Percentiles rank a stretch among this genome's conserved stretches.
Conservation (phyloP, 2,888 invertebrate genomes). For the Boloria selene region DNA sequence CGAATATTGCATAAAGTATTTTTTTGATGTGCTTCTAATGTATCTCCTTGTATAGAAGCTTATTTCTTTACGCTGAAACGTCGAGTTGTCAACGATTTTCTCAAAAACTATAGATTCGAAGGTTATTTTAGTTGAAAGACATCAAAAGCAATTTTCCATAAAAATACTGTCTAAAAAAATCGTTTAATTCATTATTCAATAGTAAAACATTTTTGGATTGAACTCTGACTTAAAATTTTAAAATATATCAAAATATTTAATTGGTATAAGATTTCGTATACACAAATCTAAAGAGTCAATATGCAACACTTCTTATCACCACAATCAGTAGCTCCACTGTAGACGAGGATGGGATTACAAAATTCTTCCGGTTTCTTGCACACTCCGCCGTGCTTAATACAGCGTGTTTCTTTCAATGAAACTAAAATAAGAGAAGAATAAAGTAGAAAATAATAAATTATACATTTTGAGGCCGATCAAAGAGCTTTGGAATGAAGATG, state of each 20-base stretch:
- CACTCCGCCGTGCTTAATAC: constrained; percentile 52
- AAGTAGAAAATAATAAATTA: not conserved
- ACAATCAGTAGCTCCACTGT: constrained; percentile 26
- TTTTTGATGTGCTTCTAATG: too few relatives aligned
- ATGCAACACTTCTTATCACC: constrained; percentile 27
- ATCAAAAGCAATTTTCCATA: too few relatives aligned
- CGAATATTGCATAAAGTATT: too few relatives aligned
- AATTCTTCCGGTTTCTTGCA: constrained; percentile 42
- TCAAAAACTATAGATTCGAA: too few relatives aligned
- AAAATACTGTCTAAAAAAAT: too few relatives aligned
- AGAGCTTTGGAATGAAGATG: not conserved
- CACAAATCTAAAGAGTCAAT: constrained; percentile 13
- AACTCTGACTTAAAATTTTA: not conserved
- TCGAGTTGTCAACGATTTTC: too few relatives aligned
- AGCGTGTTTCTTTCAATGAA: constrained; percentile 60
- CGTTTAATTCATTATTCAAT: too few relatives aligned
- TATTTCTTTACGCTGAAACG: too few relatives aligned
- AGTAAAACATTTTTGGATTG: too few relatives aligned
- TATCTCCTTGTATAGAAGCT: too few relatives aligned
- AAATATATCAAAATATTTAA: not conserved
- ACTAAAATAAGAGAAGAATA: constrained; percentile 47
- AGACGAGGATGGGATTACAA: constrained; percentile 43
- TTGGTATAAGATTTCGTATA: not conserved
- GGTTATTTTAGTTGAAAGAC: too few relatives aligned
- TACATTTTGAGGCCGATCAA: too few relatives aligned